Evolutionary conservation across 2,113 vertebrate genomes (phyloP).

Genomic region (Jaculus jaculus): DNA sequence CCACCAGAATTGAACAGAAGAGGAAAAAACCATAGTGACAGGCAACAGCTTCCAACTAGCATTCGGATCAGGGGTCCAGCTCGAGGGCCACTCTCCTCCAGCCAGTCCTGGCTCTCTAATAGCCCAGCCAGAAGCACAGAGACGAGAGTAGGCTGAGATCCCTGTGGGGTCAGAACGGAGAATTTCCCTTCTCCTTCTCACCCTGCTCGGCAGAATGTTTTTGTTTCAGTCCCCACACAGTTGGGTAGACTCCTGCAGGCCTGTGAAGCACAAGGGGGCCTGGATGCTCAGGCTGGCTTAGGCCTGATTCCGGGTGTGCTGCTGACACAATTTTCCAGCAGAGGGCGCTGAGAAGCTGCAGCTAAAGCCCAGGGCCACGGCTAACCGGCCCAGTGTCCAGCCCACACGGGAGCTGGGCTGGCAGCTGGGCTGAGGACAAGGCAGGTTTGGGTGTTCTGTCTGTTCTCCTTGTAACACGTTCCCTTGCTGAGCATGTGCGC

Average conservation of each 20-base stretch:
- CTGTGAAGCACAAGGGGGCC: background rate
- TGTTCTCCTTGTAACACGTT: background rate
- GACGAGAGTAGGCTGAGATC: background rate
- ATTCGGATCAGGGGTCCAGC: background rate
- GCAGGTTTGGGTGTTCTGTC: background rate
- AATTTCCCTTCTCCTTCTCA: background rate
- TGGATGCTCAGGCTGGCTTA: background rate
- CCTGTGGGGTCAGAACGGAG: background rate
- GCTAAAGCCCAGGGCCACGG: background rate
- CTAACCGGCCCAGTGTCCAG: background rate
- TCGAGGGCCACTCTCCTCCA: background rate
- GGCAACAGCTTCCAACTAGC: background rate
- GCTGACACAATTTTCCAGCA: conserved; percentile 53
- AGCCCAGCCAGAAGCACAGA: background rate
- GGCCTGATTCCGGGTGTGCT: background rate
- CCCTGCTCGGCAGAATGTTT: background rate
- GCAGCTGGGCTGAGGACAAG: background rate
- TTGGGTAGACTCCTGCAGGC: background rate
- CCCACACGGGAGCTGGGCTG: background rate
- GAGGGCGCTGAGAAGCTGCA: conserved; percentile 62
- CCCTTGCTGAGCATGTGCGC: background rate
- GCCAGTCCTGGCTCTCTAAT: background rate
- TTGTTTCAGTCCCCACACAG: background rate
- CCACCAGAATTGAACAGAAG: background rate
- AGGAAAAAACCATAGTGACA: background rate